phyloP scores from a whole-genome alignment of 2,888 invertebrate species.

The Agrypnus murinus region DNA sequence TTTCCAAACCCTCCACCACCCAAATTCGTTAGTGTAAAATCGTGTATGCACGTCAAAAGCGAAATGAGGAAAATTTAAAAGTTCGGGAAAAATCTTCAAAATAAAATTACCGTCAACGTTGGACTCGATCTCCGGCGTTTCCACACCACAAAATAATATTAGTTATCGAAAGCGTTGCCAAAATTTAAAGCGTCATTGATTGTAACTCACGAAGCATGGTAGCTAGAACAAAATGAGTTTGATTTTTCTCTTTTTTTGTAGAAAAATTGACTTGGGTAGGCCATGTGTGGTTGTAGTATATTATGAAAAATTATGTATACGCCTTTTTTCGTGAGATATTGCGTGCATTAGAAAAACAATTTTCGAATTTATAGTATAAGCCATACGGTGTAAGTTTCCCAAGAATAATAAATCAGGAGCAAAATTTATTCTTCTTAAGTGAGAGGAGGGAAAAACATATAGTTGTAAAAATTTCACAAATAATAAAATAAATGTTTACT shows the following conservation, averaged over 20 bases:
- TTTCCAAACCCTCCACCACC: neutral
- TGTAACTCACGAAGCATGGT: neutral
- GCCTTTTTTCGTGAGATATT: neutral
- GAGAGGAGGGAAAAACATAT: neutral
- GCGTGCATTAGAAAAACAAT: conserved; percentile 1
- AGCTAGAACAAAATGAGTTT: conserved; percentile 6
- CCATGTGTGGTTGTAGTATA: neutral
- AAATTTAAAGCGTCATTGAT: conserved; percentile 20
- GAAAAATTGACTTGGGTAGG: too few relatives aligned
- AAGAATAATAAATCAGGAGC: conserved; percentile 3
- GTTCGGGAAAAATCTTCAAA: conserved; percentile 20
- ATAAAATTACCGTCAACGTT: conserved; percentile 21
- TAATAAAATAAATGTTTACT: too few relatives aligned
- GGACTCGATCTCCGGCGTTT: conserved; percentile 17
- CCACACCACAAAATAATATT: conserved; percentile 22
- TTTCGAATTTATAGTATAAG: conserved; percentile 9
- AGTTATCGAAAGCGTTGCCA: conserved; percentile 23
- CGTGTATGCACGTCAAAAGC: conserved; percentile 22
- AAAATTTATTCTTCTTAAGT: neutral
- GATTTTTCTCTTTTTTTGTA: neutral
- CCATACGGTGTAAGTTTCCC: neutral
- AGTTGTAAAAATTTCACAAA: too few relatives aligned
- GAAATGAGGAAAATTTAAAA: conserved; percentile 29
- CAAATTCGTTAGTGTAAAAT: conserved; percentile 27
- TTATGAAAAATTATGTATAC: neutral